Evolutionary conservation across 2,888 invertebrate genomes (phyloP).

Genomic region (Oligia strigilis): DNA sequence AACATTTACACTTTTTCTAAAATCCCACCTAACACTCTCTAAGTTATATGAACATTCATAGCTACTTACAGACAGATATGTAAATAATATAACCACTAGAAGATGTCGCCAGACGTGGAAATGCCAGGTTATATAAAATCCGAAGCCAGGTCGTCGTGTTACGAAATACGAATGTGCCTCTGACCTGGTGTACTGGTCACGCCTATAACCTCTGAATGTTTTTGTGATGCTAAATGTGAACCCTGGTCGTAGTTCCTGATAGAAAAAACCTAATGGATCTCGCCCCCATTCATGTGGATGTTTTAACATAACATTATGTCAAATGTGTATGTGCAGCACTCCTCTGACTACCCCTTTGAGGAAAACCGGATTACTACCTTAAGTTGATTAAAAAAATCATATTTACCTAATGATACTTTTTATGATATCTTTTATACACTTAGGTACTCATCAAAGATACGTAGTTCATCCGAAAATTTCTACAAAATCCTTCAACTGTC

Average conservation of each 20-base stretch:
- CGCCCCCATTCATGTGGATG: not conserved
- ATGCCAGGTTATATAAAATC: constrained; percentile 77
- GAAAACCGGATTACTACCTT: not conserved
- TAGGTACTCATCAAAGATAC: not conserved
- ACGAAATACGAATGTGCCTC: constrained; percentile 59
- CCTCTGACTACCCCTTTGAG: not conserved
- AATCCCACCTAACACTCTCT: not conserved
- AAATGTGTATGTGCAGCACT: not conserved
- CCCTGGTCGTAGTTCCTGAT: not conserved
- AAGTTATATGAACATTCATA: constrained; percentile 16
- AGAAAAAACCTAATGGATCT: not conserved
- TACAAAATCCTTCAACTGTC: not conserved
- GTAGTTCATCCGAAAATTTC: not conserved
- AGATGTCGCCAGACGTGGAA: constrained; percentile 72
- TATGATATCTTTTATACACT: not conserved
- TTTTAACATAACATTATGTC: not conserved
- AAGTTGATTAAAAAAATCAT: not conserved
- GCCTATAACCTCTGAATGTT: constrained; percentile 39
- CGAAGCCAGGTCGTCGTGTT: constrained; percentile 58
- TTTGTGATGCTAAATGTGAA: constrained; percentile 39
- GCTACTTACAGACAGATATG: constrained; percentile 22
- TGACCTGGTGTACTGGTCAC: constrained; percentile 60
- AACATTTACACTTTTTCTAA: not conserved
- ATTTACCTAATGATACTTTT: not conserved
- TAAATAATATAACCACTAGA: constrained; percentile 43